Conservation (phyloP, 2,113 vertebrate species). For the Oenanthe oenanthe region DNA sequence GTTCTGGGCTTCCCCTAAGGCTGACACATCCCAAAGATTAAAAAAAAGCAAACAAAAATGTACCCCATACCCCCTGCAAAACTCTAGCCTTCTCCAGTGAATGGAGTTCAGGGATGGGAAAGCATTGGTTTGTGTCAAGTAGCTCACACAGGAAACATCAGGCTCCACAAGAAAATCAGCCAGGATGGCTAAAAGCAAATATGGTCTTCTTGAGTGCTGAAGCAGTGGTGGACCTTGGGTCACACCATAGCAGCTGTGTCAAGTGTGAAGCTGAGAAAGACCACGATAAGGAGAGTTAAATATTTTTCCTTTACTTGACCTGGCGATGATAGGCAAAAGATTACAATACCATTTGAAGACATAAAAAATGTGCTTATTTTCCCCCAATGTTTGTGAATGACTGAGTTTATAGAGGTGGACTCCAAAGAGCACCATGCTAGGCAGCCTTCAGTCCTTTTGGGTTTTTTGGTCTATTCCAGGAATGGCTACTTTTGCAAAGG, state of each 20-base stretch:
- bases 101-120: background rate
- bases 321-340: background rate
- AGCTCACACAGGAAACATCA: background rate
- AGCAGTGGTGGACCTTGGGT: background rate
- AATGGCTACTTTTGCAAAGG: background rate
- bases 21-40: background rate
- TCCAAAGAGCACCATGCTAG: background rate
- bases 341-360: background rate
- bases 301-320: background rate
- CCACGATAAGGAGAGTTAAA: background rate
- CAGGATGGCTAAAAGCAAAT: background rate
- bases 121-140: fast-evolving
- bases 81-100: background rate
- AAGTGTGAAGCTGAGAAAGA: background rate
- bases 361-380: background rate
- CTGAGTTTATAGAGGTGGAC: background rate
- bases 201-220: background rate
- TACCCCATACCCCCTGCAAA: background rate
- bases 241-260: background rate
- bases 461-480: background rate
- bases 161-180: background rate
- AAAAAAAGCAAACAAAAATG: fast-evolving
- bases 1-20: background rate
- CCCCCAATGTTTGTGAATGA: fast-evolving
- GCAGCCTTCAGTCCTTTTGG: background rate